These are phyloP conservation scores for Leptopterna dolabrata DNA, from an alignment of 2,888 invertebrate species.

Conservation along the genomic window DNA sequence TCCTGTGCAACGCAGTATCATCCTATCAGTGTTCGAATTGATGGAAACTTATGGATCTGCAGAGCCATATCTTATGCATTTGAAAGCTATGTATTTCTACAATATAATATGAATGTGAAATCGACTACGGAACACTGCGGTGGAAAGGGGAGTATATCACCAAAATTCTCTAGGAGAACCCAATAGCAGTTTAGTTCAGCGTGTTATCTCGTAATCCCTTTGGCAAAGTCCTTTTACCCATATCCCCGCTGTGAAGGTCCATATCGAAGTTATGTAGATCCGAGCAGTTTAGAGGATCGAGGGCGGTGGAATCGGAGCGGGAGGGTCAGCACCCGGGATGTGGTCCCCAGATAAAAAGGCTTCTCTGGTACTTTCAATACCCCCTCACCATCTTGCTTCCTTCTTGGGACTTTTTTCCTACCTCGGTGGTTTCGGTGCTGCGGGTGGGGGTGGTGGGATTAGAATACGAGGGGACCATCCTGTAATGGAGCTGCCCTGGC, in stretches of 20 bases:
- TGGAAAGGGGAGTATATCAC: neutral
- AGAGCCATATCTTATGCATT: neutral
- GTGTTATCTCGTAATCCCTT: constrained; percentile 25
- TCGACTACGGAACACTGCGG: neutral
- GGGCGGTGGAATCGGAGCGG: neutral
- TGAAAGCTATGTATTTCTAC: neutral
- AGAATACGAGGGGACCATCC: neutral
- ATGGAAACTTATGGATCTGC: too few relatives aligned
- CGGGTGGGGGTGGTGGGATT: too few relatives aligned
- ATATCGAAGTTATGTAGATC: constrained; percentile 50
- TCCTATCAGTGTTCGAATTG: too few relatives aligned
- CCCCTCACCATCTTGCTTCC: neutral
- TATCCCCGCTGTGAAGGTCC: neutral
- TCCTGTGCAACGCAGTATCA: too few relatives aligned
- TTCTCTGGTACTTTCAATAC: neutral
- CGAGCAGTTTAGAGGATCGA: constrained; percentile 31
- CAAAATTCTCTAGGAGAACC: neutral
- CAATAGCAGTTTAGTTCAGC: constrained; percentile 8
- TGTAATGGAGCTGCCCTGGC: neutral
- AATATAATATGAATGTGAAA: neutral
- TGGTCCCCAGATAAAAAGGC: constrained; percentile 29
- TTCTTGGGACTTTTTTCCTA: neutral
- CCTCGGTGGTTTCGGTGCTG: too few relatives aligned
- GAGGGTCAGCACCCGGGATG: neutral
- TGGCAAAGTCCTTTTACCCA: constrained; percentile 4